These are phyloP conservation scores for Zalophus californianus DNA, from an alignment of 2,797 vertebrate genomes.

Conservation along the genomic window DNA sequence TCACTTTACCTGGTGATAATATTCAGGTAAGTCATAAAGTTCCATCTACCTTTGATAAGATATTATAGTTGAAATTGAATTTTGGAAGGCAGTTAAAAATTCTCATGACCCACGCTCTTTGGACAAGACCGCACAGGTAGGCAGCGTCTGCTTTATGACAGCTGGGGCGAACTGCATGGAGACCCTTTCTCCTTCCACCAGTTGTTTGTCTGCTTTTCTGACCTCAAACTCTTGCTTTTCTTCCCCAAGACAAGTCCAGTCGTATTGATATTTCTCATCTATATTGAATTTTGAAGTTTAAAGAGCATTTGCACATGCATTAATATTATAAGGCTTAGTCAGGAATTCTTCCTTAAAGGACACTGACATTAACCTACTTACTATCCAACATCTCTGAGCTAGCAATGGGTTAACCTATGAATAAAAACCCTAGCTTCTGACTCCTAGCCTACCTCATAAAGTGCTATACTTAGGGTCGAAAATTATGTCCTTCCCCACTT, in stretches of 20 bases:
- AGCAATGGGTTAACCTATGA: not conserved
- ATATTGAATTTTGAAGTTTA: not conserved
- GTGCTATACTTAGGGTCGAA: not conserved
- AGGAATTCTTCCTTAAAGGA: not conserved
- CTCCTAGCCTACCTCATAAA: not conserved
- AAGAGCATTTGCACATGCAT: not conserved
- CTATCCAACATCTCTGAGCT: not conserved
- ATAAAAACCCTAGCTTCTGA: not conserved
- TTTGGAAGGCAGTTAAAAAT: not conserved
- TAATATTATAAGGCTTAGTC: not conserved
- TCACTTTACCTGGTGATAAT: not conserved
- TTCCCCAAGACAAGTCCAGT: not conserved
- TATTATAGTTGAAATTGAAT: not conserved
- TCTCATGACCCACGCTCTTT: not conserved
- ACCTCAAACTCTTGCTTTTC: not conserved
- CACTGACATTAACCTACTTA: not conserved
- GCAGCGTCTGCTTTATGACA: not conserved
- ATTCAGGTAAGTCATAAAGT: constrained; percentile 26
- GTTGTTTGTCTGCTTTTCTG: not conserved
- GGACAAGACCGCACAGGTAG: too few species aligned
- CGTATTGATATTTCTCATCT: not conserved
- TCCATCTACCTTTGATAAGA: not conserved
- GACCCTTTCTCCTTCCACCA: not conserved
- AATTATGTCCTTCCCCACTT: not conserved
- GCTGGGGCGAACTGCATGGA: too few species aligned